Percentiles rank a stretch among this genome's conserved stretches.
Evolutionary conservation across 2,797 vertebrate species (phyloP).

Genomic region (Heliangelus exortis): DNA sequence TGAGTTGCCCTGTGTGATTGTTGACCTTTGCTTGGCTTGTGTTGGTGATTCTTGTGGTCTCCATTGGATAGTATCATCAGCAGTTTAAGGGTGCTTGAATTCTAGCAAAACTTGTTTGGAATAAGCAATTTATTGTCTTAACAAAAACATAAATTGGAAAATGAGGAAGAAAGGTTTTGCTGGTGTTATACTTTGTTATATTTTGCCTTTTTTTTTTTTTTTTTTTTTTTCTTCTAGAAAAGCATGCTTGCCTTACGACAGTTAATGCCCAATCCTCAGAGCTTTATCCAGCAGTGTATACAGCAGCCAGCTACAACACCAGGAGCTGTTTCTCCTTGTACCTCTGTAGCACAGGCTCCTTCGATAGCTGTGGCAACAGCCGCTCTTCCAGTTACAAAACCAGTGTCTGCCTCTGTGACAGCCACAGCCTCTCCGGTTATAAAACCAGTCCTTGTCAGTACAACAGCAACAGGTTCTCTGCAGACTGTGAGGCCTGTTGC

Average conservation of each 20-base stretch:
- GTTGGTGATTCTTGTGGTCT: not conserved
- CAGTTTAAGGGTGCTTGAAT: not conserved
- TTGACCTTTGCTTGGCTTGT: not conserved
- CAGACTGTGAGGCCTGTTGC: not conserved
- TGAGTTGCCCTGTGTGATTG: not conserved
- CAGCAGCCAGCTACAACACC: constrained; percentile 72
- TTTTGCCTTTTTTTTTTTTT: not conserved
- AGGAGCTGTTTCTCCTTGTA: not conserved
- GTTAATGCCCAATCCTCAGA: constrained; percentile 87
- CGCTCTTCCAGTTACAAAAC: constrained; percentile 28
- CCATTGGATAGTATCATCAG: not conserved
- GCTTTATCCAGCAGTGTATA: constrained; percentile 90
- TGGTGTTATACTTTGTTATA: too few relatives aligned
- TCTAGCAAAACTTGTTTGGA: not conserved
- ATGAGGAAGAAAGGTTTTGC: not conserved
- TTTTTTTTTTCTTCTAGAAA: constrained; percentile 80
- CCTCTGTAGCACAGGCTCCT: constrained; percentile 1
- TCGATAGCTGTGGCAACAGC: not conserved
- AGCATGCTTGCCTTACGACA: constrained; percentile 89
- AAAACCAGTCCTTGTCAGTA: constrained; percentile 29
- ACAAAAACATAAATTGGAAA: not conserved
- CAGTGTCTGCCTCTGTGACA: constrained; percentile 15
- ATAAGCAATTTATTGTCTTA: not conserved
- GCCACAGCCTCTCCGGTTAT: not conserved
- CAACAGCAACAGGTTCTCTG: not conserved